Evolutionary conservation across 2,888 invertebrate species (phyloP).

Genomic region (Synanthedon andrenaeformis): DNA sequence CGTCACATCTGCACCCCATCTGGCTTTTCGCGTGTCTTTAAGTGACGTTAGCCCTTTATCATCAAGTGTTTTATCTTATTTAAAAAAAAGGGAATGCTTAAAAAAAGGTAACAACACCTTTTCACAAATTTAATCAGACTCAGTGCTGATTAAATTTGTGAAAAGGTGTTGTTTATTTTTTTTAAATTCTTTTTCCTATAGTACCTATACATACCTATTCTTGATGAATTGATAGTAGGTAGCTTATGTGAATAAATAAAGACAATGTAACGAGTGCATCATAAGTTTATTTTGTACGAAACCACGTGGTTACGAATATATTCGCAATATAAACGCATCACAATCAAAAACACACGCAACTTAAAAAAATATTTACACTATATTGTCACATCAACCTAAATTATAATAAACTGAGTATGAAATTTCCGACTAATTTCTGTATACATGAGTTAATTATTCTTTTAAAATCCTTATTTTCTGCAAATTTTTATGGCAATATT

Average conservation of each 20-base stretch:
- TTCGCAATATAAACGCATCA: constrained; percentile 37
- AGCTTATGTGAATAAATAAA: constrained; percentile 8
- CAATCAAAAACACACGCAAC: constrained; percentile 29
- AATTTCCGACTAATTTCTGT: constrained; percentile 40
- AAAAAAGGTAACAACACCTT: too few relatives aligned
- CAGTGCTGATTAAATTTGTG: too few relatives aligned
- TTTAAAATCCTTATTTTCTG: constrained; percentile 14
- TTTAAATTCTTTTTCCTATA: too few relatives aligned
- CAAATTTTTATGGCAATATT: constrained; percentile 12
- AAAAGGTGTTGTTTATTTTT: too few relatives aligned
- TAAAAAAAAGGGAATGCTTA: too few relatives aligned
- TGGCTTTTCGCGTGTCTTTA: too few relatives aligned
- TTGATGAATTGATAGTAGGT: too few relatives aligned
- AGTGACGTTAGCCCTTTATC: too few relatives aligned
- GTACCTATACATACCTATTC: too few relatives aligned
- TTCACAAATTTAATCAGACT: too few relatives aligned
- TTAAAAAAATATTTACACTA: constrained; percentile 35
- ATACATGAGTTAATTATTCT: constrained; percentile 32
- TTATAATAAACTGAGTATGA: constrained; percentile 45
- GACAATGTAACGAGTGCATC: constrained; percentile 52
- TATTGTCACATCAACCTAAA: constrained; percentile 14
- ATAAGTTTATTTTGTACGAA: constrained; percentile 63
- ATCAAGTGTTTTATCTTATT: too few relatives aligned
- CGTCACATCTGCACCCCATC: too few relatives aligned
- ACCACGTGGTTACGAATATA: constrained; percentile 41